phyloP scores from a whole-genome alignment of 1,140 invertebrate species.

The Gryllus bimaculatus region DNA sequence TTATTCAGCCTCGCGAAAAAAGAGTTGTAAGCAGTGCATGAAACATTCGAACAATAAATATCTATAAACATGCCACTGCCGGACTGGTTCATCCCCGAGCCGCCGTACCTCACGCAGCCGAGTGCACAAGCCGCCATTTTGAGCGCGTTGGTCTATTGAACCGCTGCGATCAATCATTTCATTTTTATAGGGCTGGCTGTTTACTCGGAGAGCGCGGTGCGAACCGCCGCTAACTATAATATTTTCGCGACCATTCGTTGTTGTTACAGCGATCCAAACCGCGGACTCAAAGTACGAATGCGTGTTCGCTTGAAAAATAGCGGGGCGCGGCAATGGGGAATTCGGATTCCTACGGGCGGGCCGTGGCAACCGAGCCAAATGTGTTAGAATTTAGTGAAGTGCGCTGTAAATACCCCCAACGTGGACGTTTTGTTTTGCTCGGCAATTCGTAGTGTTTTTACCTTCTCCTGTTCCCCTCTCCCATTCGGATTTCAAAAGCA shows the following conservation, averaged over 20 bases:
- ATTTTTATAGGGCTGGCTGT: neutral
- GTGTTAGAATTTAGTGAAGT: conserved; percentile 1
- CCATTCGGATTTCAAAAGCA: neutral
- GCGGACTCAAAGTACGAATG: neutral
- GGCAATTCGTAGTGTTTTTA: neutral
- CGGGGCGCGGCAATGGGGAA: neutral
- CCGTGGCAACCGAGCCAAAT: neutral
- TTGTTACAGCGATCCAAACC: neutral
- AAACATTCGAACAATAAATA: neutral
- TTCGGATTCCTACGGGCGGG: neutral
- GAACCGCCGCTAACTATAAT: neutral
- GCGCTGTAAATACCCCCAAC: neutral
- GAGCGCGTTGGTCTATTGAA: neutral
- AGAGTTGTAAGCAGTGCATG: neutral
- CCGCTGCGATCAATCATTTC: neutral
- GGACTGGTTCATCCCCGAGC: neutral
- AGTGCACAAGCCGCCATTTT: neutral
- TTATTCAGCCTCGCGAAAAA: neutral
- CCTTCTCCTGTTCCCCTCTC: too few relatives aligned
- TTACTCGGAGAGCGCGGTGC: neutral
- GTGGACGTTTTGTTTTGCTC: neutral
- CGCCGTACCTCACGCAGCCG: neutral
- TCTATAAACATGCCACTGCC: neutral
- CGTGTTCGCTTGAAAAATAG: neutral
- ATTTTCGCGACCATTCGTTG: neutral